Evolutionary conservation across 2,888 invertebrate species (phyloP), one percentile per base, ranked within the genome.

Genomic region (Heliconius aoede): DNA sequence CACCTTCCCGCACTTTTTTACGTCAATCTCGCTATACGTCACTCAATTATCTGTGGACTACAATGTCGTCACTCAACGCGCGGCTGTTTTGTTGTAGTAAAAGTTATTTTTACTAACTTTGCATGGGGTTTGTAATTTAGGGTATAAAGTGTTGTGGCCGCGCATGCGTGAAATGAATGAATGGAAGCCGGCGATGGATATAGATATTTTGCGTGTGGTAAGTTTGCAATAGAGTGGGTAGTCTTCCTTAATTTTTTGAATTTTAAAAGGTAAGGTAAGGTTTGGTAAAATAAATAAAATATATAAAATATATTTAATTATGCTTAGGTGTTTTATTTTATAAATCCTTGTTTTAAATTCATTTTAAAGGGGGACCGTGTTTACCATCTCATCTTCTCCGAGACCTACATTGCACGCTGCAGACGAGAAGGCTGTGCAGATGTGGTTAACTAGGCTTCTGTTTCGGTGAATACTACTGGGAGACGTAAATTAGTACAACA

Each of bases 101-200:
- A 36, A 60, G 72, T 36, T 91, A 92, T 92, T 92, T 92, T 90
- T 90, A 90, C 85, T 51, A 87, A 83, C 90, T 90, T 89, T 85
- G 94, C 93, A 92, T 94, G 94, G 93, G 94, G 94, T 91, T 83
- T 88, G 86, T 92, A 91, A 93, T 92, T 93, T 91, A 84, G 91
- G 90, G 89, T 89, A 90, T 88, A 91, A 90, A 92, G 92, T 91
- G 86, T 91, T 94, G 91, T 87, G 85, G 86, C 88, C 89, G 91
- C 92, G 93, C 94, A 94, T 93, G 94, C 94, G 93, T 91, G 92
- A 86, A 86, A 85, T 86, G 88, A 91, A 91, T 89, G 89, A 87
- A 86, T 84, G 82, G 84, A 15, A 7, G 60, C 7, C 60, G 15
- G 18, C 60, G 60, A 82, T 87, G 86, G 86, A 87, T 90, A 90